Conservation (phyloP, 2,797 vertebrate species). For the Phoebastria nigripes region DNA sequence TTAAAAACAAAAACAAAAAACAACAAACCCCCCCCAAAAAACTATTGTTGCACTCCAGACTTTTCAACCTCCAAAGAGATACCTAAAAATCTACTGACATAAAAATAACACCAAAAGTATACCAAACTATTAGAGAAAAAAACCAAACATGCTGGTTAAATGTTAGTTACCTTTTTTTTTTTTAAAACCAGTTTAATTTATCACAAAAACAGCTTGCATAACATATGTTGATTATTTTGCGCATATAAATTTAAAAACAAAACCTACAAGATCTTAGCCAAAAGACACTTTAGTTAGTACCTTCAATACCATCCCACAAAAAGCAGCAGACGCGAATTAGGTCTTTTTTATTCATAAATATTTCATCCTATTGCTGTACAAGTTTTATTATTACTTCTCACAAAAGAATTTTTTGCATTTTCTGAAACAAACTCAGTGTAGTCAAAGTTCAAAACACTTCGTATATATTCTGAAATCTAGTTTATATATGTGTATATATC, state of each 20-base stretch:
- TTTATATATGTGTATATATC: accelerated
- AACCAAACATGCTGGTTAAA: not conserved
- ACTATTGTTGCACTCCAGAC: not conserved
- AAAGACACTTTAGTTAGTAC: not conserved
- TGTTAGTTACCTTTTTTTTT: not conserved
- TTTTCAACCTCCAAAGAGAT: not conserved
- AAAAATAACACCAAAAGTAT: not conserved
- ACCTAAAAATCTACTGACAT: not conserved
- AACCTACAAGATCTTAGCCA: not conserved
- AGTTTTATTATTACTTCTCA: not conserved
- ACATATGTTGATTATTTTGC: not conserved
- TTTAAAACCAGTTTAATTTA: not conserved
- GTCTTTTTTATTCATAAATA: not conserved
- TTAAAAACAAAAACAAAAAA: not conserved
- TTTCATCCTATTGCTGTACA: not conserved
- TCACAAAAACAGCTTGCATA: not conserved
- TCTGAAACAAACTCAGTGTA: not conserved
- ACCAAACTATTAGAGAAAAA: not conserved
- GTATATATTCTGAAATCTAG: not conserved
- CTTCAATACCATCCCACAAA: not conserved
- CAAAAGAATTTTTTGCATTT: not conserved
- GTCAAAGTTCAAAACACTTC: not conserved
- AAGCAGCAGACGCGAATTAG: not conserved
- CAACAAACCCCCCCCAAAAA: too few relatives aligned
- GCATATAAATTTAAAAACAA: not conserved